Base-by-base conservation (phyloP, 2,113 vertebrate species). In the Daphoenositta chrysoptera region DNA sequence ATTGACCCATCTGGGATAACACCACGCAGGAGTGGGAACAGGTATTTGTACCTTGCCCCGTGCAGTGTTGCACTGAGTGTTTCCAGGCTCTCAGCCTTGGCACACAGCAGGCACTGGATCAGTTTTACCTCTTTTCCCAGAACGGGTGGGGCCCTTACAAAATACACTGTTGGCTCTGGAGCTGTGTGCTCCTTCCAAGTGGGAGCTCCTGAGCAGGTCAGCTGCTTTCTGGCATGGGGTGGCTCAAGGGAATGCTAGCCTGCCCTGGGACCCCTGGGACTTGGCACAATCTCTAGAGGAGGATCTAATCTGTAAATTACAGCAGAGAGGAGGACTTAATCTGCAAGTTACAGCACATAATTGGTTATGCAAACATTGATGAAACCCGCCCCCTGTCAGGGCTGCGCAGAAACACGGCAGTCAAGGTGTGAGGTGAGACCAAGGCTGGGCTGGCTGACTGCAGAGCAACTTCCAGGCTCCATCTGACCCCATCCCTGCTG, bases 351-450 rank as follows among this genome's bases (percentile, higher is more conserved):
- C 21, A 54, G 31, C 0, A 0, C 3, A 3, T 48, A 37, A 27
- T 66, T 33, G 11, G 75, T 42, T 70, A 16, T 35, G 48, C 53
- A 88, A 71, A 79, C 31, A 66, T 1, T 26, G 51, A 27, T 51
- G 35, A 65, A 94, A 75, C 10, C 14, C 2, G 0, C 17, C 47
- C 53, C 6, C 19, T 0, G 0, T 22, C 39, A 40, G 20, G 65
- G 42, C 51, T 45, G 44, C 0, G 1, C 47, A 30, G 10, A 39
- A 91, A 76, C 23, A 28, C 10, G 0, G 37, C 37, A 1, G 4
- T 27, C 28, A 14, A 9, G 20, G 19, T 47, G 45, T 35, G 12
- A 50, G 6, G 2, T 48, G 71, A 93, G 39, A 31, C 28, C 51
- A 23, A 57, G 33, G 30, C 39, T 86, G 44, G n/a, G n/a, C 47